These are phyloP conservation scores for Podargus strigoides DNA, from an alignment of 2,797 vertebrate genomes.

Conservation along the genomic window DNA sequence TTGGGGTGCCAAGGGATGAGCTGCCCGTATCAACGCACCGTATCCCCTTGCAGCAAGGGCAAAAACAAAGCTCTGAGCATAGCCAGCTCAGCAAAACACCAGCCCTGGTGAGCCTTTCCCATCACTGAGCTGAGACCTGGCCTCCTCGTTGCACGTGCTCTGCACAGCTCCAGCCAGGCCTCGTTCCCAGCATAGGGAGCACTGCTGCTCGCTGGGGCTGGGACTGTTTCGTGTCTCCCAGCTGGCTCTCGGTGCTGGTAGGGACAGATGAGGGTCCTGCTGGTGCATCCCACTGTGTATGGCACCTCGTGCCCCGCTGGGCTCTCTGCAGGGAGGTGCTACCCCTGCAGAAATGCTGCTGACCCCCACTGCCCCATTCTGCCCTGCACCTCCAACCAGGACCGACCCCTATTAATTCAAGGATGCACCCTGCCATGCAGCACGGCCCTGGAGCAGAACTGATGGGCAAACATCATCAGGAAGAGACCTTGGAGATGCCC, in stretches of 20 bases:
- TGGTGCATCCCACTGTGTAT: fast-evolving
- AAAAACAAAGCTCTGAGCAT: not conserved
- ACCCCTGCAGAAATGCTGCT: not conserved
- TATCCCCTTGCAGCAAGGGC: not conserved
- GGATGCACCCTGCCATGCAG: not conserved
- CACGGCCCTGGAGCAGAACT: fast-evolving
- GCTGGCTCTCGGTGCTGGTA: too few species aligned
- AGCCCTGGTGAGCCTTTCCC: not conserved
- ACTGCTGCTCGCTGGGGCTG: not conserved
- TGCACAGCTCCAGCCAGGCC: not conserved
- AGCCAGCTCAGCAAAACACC: not conserved
- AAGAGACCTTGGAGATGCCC: not conserved
- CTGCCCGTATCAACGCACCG: fast-evolving
- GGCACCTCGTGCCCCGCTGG: fast-evolving
- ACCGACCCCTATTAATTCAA: not conserved
- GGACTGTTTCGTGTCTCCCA: not conserved
- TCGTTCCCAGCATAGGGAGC: not conserved
- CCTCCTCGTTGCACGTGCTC: not conserved
- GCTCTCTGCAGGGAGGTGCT: not conserved
- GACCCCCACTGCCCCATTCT: fast-evolving
- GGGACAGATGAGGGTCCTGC: not conserved
- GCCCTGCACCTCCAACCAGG: not conserved
- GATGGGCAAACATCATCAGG: not conserved
- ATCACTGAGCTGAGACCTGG: not conserved
- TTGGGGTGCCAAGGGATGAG: not conserved